Evolutionary conservation across 2,888 invertebrate species (phyloP).

Genomic region (Stictocephala bisonia): DNA sequence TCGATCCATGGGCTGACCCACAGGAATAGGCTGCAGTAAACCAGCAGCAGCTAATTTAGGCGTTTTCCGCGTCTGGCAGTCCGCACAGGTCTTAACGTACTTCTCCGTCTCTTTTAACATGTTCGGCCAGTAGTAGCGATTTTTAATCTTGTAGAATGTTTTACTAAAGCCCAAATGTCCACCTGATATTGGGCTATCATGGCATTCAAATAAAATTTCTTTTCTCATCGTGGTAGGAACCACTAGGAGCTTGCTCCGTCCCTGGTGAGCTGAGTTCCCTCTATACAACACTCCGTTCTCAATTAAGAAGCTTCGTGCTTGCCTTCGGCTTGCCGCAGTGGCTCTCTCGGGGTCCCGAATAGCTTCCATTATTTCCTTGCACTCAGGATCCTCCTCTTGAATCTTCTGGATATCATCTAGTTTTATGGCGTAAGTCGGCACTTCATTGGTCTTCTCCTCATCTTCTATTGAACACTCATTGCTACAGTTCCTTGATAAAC

Average conservation of each 20-base stretch:
- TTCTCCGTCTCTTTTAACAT: constrained; percentile 9
- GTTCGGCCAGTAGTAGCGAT: constrained; percentile 5
- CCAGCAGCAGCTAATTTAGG: constrained; percentile 6
- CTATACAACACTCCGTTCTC: neutral
- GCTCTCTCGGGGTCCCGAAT: neutral
- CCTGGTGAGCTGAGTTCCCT: neutral
- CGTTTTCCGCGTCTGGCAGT: constrained; percentile 9
- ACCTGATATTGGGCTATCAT: constrained; percentile 13
- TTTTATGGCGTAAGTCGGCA: neutral
- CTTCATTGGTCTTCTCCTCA: neutral
- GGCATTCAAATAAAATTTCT: constrained; percentile 4
- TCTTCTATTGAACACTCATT: neutral
- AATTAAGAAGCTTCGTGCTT: neutral
- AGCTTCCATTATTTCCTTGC: neutral
- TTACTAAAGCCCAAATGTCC: constrained; percentile 18
- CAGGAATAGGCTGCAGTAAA: constrained; percentile 3
- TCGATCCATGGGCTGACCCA: constrained; percentile 7
- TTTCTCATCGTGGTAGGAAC: neutral
- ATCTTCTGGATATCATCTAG: neutral
- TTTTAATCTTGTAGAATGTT: constrained; percentile 10
- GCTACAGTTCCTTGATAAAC: neutral
- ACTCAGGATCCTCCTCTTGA: neutral
- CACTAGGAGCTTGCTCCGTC: neutral
- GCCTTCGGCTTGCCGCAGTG: neutral
- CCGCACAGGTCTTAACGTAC: constrained; percentile 17